These are phyloP conservation scores for Lathamus discolor DNA, from an alignment of 2,113 vertebrate genomes.

Conservation along the genomic window DNA sequence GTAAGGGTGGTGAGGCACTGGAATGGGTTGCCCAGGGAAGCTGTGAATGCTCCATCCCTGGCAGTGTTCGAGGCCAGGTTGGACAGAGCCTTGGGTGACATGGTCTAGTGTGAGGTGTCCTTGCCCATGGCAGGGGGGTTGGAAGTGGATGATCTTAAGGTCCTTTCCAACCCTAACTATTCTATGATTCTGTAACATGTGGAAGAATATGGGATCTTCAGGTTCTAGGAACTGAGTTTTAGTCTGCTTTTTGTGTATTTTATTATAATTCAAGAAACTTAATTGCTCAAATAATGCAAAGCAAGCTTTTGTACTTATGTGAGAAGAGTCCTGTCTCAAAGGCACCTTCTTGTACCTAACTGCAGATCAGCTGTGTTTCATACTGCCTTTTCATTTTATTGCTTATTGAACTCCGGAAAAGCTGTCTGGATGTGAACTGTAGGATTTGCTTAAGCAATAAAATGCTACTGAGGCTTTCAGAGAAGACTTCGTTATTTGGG, in stretches of 20 bases:
- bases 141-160: no score
- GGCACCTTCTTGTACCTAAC: neutral
- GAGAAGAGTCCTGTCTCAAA: neutral
- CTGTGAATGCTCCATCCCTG: no score
- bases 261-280: neutral
- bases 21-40: no score
- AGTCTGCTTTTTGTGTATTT: neutral
- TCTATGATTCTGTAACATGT: neutral
- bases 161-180: no score
- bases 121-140: no score
- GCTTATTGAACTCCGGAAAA: neutral
- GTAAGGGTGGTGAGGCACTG: no score
- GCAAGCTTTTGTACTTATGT: neutral
- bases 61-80: no score
- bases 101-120: no score
- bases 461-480: neutral
- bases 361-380: neutral
- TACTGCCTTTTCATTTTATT: neutral
- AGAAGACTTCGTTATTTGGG: neutral
- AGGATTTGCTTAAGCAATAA: neutral
- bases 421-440: neutral
- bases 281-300: neutral
- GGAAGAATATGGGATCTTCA: neutral
- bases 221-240: neutral
- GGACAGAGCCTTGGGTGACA: no score